Base-by-base conservation (phyloP, 2,888 invertebrate species). In the Biston betularia region DNA sequence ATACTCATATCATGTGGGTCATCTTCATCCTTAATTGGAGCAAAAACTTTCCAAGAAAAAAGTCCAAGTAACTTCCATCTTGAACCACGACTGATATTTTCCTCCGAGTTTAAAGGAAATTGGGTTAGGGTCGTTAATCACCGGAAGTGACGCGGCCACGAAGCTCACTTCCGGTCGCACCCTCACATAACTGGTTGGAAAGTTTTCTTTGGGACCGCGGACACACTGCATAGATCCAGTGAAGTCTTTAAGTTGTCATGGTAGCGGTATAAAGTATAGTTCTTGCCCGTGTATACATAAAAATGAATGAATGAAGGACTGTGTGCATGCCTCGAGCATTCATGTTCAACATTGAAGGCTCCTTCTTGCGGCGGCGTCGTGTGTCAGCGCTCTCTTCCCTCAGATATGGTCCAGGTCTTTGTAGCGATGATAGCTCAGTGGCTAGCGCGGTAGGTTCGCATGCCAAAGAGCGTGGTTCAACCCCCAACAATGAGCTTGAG, bases 41-140 rank as follows among this genome's bases (percentile, higher is more conserved):
- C 59, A 59, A 65, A 65, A 65, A 61, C 52, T 65, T 58, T 14
- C 45, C 15, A 6, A n/a, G n/a, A n/a, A 33, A 65, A 60, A 61
- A 42, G 46, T 52, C 4, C n/a, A 0, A 24, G 12, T 7, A 55
- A 52, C 67, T 56, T 63, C 38, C 38, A 49, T 59, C 75, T 81
- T 81, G 65, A 10, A 74, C 77, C 79, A 67, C 12, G 48, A 35
- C 74, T 71, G 74, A 83, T 83, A 87, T 85, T 86, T 87, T 87
- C 86, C 77, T 80, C 76, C 71, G 77, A 88, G 77, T 86, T 87
- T 86, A 85, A 85, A 86, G 87, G 86, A 86, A 88, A 88, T 88
- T 88, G 88, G 86, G 88, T 86, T 85, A 80, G 76, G 75, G 79
- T 85, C 89, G 86, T 88, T 89, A 88, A 88, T 89, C 88, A 88